Conservation (phyloP, 2,888 invertebrate species). For the Ferrisia virgata region DNA sequence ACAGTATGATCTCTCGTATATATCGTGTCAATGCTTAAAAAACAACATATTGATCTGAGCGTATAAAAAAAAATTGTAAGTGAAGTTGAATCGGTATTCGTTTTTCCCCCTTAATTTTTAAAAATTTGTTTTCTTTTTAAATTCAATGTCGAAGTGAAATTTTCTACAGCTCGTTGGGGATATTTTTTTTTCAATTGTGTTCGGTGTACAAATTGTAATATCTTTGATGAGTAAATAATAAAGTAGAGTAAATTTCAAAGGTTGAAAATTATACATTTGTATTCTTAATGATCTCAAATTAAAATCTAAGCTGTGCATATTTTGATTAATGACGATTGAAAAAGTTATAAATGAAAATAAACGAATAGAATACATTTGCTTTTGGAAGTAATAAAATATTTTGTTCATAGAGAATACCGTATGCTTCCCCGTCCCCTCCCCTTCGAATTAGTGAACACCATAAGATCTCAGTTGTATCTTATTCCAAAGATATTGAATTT, state of each 20-base stretch:
- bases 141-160: background rate
- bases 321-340: background rate
- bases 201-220: background rate
- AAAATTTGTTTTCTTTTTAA: background rate
- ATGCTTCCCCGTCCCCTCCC: background rate
- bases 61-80: background rate
- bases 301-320: slow-evolving; percentile 5
- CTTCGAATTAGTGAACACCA: background rate
- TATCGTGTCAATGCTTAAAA: background rate
- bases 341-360: background rate
- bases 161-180: background rate
- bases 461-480: slow-evolving; percentile 33
- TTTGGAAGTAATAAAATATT: background rate
- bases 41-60: background rate
- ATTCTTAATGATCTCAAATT: slow-evolving; percentile 28
- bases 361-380: background rate
- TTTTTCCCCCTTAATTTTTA: no score
- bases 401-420: background rate
- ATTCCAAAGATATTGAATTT: slow-evolving; percentile 29
- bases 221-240: background rate
- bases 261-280: background rate
- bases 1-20: slow-evolving; percentile 26
- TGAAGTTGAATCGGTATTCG: no score
- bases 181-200: background rate
- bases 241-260: background rate